Percentiles rank a stretch among this genome's conserved stretches.
Conservation (phyloP, 1,140 invertebrate genomes). For the Papilio polyxenes region DNA sequence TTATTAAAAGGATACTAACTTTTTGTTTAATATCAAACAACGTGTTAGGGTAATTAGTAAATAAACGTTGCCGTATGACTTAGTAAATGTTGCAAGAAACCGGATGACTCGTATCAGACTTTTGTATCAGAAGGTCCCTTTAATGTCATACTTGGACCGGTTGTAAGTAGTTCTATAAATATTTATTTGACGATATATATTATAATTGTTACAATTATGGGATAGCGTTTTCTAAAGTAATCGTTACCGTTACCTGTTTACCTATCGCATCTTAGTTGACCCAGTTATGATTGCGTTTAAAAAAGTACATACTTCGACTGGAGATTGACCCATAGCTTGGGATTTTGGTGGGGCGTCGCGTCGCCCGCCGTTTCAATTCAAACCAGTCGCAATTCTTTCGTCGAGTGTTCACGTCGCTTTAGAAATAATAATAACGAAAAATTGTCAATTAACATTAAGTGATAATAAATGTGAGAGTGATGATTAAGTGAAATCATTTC, state of each 20-base stretch:
- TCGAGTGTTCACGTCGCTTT: conserved; percentile 39
- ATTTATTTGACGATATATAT: neutral
- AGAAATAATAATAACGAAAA: conserved; percentile 23
- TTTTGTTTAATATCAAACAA: no score
- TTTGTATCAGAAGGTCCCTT: conserved; percentile 2
- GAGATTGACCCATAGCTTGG: conserved; percentile 49
- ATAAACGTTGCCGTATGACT: neutral
- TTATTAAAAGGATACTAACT: no score
- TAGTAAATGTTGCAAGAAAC: neutral
- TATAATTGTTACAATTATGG: neutral
- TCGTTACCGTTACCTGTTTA: neutral
- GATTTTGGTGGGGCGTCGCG: conserved; percentile 58
- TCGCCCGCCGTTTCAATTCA: conserved; percentile 46
- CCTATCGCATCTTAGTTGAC: conserved; percentile 41
- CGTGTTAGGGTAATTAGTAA: neutral
- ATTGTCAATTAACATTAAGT: conserved; percentile 45
- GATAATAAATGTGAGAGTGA: conserved; percentile 58
- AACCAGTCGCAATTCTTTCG: conserved; percentile 60
- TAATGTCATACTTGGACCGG: neutral
- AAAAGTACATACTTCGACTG: conserved; percentile 46
- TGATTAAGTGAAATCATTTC: conserved; percentile 64
- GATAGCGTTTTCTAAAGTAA: neutral
- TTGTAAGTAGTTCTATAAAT: conserved; percentile 1
- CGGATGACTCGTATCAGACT: neutral
- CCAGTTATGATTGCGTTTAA: conserved; percentile 38